phyloP scores from a whole-genome alignment of 2,113 vertebrate species.

The Notarius lentiginosus region DNA sequence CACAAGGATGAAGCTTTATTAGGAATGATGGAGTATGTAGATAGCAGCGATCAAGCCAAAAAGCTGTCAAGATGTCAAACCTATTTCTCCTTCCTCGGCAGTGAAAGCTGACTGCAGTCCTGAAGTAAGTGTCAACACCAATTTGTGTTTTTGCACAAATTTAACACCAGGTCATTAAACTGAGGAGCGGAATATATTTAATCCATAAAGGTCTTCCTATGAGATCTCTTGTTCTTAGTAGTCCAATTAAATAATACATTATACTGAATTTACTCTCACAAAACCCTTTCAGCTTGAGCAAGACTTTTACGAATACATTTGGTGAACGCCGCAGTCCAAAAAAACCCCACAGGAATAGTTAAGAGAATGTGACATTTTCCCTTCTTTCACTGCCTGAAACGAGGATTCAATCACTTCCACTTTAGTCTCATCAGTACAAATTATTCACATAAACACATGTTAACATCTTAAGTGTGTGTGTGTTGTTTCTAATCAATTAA shows the following conservation, averaged over 20 bases:
- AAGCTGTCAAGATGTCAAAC: background rate
- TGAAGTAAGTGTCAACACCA: background rate
- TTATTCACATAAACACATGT: background rate
- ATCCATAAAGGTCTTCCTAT: background rate
- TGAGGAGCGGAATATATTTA: background rate
- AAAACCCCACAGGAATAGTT: slow-evolving; percentile 5
- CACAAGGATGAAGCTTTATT: background rate
- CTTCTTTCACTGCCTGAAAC: slow-evolving; percentile 7
- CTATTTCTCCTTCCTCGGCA: background rate
- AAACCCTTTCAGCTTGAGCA: background rate
- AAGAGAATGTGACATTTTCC: background rate
- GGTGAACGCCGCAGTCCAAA: background rate
- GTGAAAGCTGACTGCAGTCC: background rate
- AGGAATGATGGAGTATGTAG: background rate
- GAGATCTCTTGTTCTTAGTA: background rate
- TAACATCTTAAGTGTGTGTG: background rate
- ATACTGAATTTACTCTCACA: background rate
- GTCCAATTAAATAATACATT: slow-evolving; percentile 23
- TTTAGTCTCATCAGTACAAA: background rate
- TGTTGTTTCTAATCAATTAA: slow-evolving; percentile 12
- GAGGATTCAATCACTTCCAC: slow-evolving; percentile 24
- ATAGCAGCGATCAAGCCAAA: background rate
- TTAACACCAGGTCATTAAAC: background rate
- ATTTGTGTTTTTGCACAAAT: background rate
- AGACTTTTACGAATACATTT: background rate